These are phyloP conservation scores for Drosophila persimilis DNA, from an alignment of 1,140 invertebrate genomes.

Conservation along the genomic window DNA sequence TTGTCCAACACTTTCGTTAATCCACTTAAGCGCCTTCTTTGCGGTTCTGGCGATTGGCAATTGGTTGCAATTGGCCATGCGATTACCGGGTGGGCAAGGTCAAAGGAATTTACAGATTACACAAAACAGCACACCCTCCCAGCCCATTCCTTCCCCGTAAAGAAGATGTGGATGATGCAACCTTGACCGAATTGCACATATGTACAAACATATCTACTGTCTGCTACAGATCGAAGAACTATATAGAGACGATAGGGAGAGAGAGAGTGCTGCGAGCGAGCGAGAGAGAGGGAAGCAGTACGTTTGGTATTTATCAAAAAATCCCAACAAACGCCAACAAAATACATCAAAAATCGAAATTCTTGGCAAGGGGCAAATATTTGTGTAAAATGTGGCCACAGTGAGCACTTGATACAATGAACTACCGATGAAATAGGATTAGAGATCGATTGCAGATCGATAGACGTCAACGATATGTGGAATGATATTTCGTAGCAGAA, in stretches of 20 bases:
- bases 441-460: no score
- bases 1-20: constrained; percentile 69
- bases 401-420: background rate
- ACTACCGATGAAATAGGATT: no score
- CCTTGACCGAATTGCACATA: constrained; percentile 15
- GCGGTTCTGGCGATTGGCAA: constrained; percentile 31
- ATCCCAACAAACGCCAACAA: constrained; percentile 42
- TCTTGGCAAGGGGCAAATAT: constrained; percentile 61
- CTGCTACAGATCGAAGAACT: no score
- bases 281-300: constrained; percentile 14
- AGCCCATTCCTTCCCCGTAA: background rate
- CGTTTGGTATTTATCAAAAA: constrained; percentile 33
- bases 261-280: no score
- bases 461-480: no score
- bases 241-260: no score
- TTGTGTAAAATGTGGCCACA: constrained; percentile 29
- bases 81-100: constrained; percentile 39
- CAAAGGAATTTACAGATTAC: constrained; percentile 13
- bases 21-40: constrained; percentile 58
- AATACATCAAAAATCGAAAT: constrained; percentile 70
- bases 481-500: no score
- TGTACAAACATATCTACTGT: no score
- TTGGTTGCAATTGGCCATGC: constrained; percentile 32
- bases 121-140: background rate
- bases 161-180: background rate